A percentile compares a stretch with the other conserved stretches of the same genome.
phyloP scores from a whole-genome alignment of 2,797 vertebrate genomes.

The Coendou prehensilis region DNA sequence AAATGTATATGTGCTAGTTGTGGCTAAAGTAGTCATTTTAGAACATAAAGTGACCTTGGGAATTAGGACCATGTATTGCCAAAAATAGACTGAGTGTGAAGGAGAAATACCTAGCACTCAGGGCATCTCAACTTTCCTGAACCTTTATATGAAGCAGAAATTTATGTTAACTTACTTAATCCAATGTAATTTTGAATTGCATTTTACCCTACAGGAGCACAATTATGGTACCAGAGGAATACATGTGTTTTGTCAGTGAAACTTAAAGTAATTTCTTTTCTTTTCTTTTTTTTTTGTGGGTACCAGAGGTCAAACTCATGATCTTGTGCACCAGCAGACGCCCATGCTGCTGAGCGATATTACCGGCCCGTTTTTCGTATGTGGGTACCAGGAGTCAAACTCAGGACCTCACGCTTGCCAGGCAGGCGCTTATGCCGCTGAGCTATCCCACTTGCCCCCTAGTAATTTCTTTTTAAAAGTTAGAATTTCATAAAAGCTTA shows the following conservation, averaged over 20 bases:
- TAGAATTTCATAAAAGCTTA: neutral
- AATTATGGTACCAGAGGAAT: neutral
- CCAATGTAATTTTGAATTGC: neutral
- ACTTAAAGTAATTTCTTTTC: neutral
- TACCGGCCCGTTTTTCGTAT: no score
- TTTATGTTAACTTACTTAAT: conserved; percentile 31
- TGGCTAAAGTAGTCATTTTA: neutral
- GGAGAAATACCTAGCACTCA: neutral
- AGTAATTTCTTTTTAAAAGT: neutral
- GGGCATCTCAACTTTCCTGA: neutral
- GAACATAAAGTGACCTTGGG: neutral
- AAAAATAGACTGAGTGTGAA: neutral
- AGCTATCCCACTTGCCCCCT: no score
- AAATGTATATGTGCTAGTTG: neutral
- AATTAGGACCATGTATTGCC: neutral
- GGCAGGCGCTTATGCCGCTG: no score
- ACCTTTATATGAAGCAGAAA: neutral
- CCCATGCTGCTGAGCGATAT: no score
- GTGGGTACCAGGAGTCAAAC: no score
- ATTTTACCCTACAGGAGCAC: neutral
- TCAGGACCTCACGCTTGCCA: no score
- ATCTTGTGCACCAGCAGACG: no score
- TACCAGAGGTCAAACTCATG: no score
- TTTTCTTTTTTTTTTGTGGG: no score
- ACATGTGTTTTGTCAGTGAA: neutral